Evolutionary conservation across 2,113 vertebrate genomes (phyloP).

Genomic region (Oryzias melastigma): DNA sequence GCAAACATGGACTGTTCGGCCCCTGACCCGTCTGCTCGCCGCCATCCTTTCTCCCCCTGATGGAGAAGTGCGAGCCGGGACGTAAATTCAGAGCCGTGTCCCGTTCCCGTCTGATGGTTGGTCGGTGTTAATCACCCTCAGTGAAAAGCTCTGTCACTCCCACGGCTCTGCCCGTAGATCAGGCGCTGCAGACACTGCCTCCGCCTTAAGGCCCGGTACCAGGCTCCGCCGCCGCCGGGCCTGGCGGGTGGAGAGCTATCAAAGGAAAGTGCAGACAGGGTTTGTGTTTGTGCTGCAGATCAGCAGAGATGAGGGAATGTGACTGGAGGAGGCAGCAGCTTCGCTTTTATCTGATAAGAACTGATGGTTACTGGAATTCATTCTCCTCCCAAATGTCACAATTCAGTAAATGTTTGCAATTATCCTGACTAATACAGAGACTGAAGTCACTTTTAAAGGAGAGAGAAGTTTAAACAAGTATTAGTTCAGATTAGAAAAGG

Average conservation of each 20-base stretch:
- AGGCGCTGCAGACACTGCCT: slow-evolving; percentile 54
- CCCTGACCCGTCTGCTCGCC: slow-evolving; percentile 40
- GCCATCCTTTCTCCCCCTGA: slow-evolving; percentile 47
- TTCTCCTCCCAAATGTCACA: neutral
- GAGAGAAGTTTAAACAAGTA: too few species aligned
- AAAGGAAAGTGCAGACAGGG: slow-evolving; percentile 37
- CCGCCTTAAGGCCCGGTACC: slow-evolving; percentile 62
- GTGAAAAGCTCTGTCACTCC: slow-evolving; percentile 67
- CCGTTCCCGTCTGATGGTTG: slow-evolving; percentile 35
- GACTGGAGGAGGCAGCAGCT: slow-evolving; percentile 15
- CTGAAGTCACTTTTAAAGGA: neutral
- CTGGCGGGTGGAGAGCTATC: slow-evolving; percentile 17
- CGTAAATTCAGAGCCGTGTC: slow-evolving; percentile 58
- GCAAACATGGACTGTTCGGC: too few species aligned
- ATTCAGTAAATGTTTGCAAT: slow-evolving; percentile 2
- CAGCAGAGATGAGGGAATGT: slow-evolving; percentile 27
- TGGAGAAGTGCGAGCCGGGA: slow-evolving; percentile 33
- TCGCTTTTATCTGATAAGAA: neutral
- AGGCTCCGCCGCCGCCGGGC: slow-evolving; percentile 53
- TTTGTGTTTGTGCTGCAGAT: slow-evolving; percentile 32
- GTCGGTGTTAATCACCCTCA: slow-evolving; percentile 68
- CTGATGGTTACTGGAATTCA: neutral
- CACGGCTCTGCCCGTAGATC: slow-evolving; percentile 60
- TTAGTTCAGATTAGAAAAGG: too few species aligned
- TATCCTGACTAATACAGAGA: neutral